phyloP scores from a whole-genome alignment of 2,797 vertebrate species.

The Taenioides sp. region DNA sequence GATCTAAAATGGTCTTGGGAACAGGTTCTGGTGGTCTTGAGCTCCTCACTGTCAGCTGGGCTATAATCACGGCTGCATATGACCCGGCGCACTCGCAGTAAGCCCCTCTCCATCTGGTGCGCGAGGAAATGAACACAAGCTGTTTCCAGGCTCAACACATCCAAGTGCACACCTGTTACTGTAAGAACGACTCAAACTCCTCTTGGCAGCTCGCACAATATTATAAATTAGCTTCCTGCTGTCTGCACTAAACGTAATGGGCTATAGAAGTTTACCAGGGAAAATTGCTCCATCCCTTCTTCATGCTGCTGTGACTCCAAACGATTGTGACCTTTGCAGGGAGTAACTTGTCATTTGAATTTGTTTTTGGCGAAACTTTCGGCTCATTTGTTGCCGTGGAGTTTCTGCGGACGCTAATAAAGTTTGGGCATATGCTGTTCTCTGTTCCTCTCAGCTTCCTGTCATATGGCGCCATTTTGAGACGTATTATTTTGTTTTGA shows the following conservation, averaged over 20 bases:
- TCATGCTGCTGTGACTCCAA: slow-evolving; percentile 57
- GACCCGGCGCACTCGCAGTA: slow-evolving; percentile 56
- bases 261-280: slow-evolving; percentile 57
- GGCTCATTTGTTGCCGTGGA: slow-evolving; percentile 27
- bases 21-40: slow-evolving; percentile 47
- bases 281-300: slow-evolving; percentile 52
- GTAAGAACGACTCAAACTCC: slow-evolving; percentile 53
- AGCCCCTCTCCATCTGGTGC: slow-evolving; percentile 71
- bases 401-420: slow-evolving; percentile 33
- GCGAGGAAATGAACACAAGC: slow-evolving; percentile 66
- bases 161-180: slow-evolving; percentile 70
- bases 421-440: slow-evolving; percentile 16
- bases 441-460: slow-evolving; percentile 19
- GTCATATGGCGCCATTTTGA: too few relatives aligned
- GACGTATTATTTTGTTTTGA: too few relatives aligned
- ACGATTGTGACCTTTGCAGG: slow-evolving; percentile 67
- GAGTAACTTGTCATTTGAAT: slow-evolving; percentile 59
- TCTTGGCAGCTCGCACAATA: slow-evolving; percentile 59
- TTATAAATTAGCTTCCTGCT: slow-evolving; percentile 63
- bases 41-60: slow-evolving; percentile 35
- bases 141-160: slow-evolving; percentile 69
- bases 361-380: slow-evolving; percentile 48
- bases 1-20: slow-evolving; percentile 54
- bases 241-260: slow-evolving; percentile 60
- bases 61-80: slow-evolving; percentile 62